Percentiles rank a stretch among this genome's conserved stretches.
Evolutionary conservation across 2,113 vertebrate species (phyloP).

Genomic region (Phrynocephalus versicolor): DNA sequence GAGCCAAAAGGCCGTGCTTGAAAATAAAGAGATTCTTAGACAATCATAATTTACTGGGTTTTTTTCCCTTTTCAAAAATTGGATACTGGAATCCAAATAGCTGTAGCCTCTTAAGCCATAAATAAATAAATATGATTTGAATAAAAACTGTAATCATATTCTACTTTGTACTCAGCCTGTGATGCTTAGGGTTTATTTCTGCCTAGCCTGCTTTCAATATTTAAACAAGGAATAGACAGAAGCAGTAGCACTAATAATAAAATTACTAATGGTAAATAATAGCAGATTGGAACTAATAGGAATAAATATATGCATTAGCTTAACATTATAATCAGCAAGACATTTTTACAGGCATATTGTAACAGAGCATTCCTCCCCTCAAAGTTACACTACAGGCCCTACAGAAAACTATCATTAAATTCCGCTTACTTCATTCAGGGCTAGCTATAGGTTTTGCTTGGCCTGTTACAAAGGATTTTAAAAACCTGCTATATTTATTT

Average conservation of each 20-base stretch:
- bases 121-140: slow-evolving; percentile 8
- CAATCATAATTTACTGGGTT: too few relatives aligned
- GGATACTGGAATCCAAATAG: background rate
- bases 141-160: slow-evolving; percentile 9
- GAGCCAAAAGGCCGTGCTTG: too few relatives aligned
- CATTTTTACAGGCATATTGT: slow-evolving; percentile 19
- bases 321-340: slow-evolving; percentile 22
- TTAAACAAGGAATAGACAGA: slow-evolving; percentile 11
- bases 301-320: slow-evolving; percentile 32
- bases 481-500: background rate
- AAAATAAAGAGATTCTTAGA: too few relatives aligned
- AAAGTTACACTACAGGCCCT: slow-evolving; percentile 8
- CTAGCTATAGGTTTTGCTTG: background rate
- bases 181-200: slow-evolving; percentile 19
- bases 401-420: slow-evolving; percentile 27
- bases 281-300: slow-evolving; percentile 25
- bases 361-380: slow-evolving; percentile 1
- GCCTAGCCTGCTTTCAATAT: slow-evolving; percentile 26
- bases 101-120: background rate
- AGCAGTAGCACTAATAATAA: slow-evolving; percentile 12
- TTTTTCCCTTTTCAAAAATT: too few relatives aligned
- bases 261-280: slow-evolving; percentile 17
- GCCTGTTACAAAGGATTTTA: background rate
- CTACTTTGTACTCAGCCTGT: slow-evolving; percentile 11
- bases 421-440: slow-evolving; percentile 4